phyloP scores from a whole-genome alignment of 1,140 invertebrate genomes.

The Drosophila rufa region DNA sequence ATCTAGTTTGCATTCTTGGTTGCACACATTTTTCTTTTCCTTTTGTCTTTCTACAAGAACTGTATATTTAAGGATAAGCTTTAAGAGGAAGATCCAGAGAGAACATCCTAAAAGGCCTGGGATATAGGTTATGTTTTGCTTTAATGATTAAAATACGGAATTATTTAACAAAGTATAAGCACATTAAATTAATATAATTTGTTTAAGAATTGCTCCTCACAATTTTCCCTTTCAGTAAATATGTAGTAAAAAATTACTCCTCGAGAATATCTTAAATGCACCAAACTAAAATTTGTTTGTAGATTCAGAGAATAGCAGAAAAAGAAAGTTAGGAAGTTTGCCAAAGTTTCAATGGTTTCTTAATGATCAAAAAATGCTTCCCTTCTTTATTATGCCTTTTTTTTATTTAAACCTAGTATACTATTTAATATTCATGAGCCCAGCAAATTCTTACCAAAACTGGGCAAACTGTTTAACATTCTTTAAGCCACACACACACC shows the following conservation, averaged over 20 bases:
- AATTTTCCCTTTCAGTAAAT: too few relatives aligned
- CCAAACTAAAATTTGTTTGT: too few relatives aligned
- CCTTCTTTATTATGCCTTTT: not conserved
- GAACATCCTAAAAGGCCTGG: not conserved
- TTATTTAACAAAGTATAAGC: too few relatives aligned
- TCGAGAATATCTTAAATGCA: too few relatives aligned
- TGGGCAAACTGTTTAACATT: slow-evolving; percentile 64
- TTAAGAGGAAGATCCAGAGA: not conserved
- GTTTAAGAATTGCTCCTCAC: too few relatives aligned
- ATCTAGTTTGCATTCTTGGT: slow-evolving; percentile 22
- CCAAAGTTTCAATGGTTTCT: not conserved
- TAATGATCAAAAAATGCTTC: not conserved
- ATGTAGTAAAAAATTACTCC: too few relatives aligned
- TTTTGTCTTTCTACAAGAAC: not conserved
- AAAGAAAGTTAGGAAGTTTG: too few relatives aligned
- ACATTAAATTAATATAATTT: too few relatives aligned
- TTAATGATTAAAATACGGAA: too few relatives aligned
- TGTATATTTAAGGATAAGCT: not conserved
- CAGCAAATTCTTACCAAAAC: slow-evolving; percentile 60
- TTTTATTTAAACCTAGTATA: not conserved
- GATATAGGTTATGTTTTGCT: too few relatives aligned
- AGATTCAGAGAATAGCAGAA: not conserved
- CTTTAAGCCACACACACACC: slow-evolving; percentile 26
- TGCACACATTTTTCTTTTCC: slow-evolving; percentile 17
- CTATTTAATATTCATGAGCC: not conserved